These are phyloP conservation scores for Thalassaphorura encarpata DNA, from an alignment of 1,140 invertebrate genomes.

Conservation along the genomic window DNA sequence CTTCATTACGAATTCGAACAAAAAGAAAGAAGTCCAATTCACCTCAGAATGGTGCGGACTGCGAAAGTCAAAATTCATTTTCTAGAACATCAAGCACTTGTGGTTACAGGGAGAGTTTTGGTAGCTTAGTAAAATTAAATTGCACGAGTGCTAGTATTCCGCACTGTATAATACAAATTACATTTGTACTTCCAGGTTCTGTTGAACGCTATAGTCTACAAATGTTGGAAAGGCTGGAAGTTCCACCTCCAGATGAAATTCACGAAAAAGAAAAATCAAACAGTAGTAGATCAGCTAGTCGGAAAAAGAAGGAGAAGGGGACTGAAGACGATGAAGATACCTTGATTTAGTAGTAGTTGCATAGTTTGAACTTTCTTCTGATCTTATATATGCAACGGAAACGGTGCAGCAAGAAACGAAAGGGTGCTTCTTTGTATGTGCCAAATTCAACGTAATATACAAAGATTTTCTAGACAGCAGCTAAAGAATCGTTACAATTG, in stretches of 20 bases:
- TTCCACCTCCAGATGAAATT: conserved; percentile 10
- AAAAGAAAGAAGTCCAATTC: conserved; percentile 29
- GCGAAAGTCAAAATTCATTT: conserved; percentile 31
- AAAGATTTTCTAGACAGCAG: too few relatives aligned
- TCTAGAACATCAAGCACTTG: conserved; percentile 30
- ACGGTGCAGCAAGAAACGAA: too few relatives aligned
- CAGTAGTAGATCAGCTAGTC: not conserved
- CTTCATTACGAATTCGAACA: conserved; percentile 21
- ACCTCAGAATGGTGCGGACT: conserved; percentile 28
- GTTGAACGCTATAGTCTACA: conserved; percentile 45
- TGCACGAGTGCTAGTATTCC: too few relatives aligned
- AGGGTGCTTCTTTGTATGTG: too few relatives aligned
- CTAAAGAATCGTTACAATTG: too few relatives aligned
- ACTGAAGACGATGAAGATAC: conserved; percentile 31
- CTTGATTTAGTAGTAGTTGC: conserved; percentile 29
- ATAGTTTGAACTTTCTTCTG: too few relatives aligned
- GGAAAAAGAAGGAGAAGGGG: conserved; percentile 9
- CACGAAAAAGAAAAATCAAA: conserved; percentile 1
- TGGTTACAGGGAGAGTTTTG: conserved; percentile 33
- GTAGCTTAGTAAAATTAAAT: too few relatives aligned
- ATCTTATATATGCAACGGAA: too few relatives aligned
- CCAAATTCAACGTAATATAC: too few relatives aligned
- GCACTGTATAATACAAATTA: too few relatives aligned
- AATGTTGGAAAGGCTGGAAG: conserved; percentile 35
- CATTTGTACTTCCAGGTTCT: conserved; percentile 37